These are phyloP conservation scores for Phyllostomus hastatus DNA, from an alignment of 2,113 vertebrate genomes.

Conservation along the genomic window DNA sequence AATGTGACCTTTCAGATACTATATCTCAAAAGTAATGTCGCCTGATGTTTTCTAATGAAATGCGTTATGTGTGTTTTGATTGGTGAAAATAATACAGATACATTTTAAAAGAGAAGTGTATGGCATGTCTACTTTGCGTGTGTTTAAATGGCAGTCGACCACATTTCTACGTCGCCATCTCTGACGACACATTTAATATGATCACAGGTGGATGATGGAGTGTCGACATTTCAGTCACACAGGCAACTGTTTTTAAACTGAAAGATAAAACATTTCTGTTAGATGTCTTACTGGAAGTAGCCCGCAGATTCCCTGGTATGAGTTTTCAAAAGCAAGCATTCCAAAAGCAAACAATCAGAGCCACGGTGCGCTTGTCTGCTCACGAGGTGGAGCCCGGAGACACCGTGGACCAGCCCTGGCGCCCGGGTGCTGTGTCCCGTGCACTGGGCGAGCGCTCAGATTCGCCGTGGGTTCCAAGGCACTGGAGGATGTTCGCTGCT, in stretches of 20 bases:
- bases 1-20: constrained; percentile 62
- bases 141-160: constrained; percentile 27
- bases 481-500: constrained; percentile 60
- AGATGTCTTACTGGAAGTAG: background rate
- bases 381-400: background rate
- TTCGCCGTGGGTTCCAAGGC: constrained; percentile 64
- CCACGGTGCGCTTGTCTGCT: background rate
- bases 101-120: constrained; percentile 72
- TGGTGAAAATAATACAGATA: constrained; percentile 71
- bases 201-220: background rate
- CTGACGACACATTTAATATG: constrained; percentile 27
- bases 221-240: background rate
- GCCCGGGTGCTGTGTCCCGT: constrained; percentile 70
- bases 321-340: constrained; percentile 32
- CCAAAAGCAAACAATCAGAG: background rate
- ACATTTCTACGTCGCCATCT: constrained; percentile 26
- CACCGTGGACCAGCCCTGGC: too few relatives aligned
- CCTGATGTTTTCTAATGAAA: constrained; percentile 74
- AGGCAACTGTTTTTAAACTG: background rate
- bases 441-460: constrained; percentile 40
- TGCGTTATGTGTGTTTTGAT: constrained; percentile 57
- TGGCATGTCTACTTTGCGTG: constrained; percentile 35
- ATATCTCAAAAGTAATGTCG: constrained; percentile 69
- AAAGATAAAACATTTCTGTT: background rate
- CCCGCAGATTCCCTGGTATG: constrained; percentile 3